phyloP scores from a whole-genome alignment of 2,888 invertebrate genomes.

The Lapara coniferarum region DNA sequence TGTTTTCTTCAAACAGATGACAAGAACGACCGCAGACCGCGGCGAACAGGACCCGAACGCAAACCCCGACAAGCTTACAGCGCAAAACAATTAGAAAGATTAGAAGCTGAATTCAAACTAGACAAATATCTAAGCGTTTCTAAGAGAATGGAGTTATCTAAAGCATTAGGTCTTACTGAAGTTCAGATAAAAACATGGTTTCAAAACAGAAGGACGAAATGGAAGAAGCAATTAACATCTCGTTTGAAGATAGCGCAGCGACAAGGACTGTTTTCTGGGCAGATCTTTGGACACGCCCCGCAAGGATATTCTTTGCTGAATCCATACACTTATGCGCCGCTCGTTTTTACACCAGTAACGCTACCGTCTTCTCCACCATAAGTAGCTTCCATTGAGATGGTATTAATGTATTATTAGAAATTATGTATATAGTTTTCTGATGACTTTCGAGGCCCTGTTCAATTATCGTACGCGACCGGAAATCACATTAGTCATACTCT shows the following conservation, averaged over 20 bases:
- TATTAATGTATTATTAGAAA: neutral
- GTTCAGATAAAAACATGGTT: conserved; percentile 99
- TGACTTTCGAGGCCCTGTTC: too few relatives aligned
- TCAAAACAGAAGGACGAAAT: conserved; percentile 97
- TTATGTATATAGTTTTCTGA: neutral
- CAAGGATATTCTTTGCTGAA: conserved; percentile 85
- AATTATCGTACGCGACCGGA: too few relatives aligned
- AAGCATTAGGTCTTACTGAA: conserved; percentile 93
- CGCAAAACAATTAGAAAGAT: conserved; percentile 94
- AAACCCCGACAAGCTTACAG: conserved; percentile 99
- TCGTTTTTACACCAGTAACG: conserved; percentile 83
- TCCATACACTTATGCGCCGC: conserved; percentile 85
- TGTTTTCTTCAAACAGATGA: conserved; percentile 83
- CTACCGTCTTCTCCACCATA: conserved; percentile 72
- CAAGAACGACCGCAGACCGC: conserved; percentile 90
- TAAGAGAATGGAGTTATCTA: conserved; percentile 96
- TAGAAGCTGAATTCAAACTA: conserved; percentile 96
- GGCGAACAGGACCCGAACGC: conserved; percentile 94
- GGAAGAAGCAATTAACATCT: conserved; percentile 98
- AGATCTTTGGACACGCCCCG: conserved; percentile 85
- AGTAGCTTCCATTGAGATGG: conserved; percentile 2
- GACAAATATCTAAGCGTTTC: conserved; percentile 98
- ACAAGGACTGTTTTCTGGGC: conserved; percentile 89
- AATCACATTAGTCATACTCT: too few relatives aligned
- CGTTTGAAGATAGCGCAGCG: conserved; percentile 94